phyloP scores from a whole-genome alignment of 2,113 vertebrate genomes.

The Cololabis saira region DNA sequence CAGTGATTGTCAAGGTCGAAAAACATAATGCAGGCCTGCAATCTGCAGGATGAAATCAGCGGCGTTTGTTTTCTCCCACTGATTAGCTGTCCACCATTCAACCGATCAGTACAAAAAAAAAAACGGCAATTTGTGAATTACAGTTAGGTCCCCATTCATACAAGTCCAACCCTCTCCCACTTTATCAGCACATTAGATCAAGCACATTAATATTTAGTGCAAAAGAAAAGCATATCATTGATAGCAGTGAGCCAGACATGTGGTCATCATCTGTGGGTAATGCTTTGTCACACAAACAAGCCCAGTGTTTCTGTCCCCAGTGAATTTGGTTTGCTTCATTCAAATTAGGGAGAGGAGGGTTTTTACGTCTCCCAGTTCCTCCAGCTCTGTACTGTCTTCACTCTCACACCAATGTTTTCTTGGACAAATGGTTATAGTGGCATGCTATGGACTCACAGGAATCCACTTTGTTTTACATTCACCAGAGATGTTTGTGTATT shows the following conservation, averaged over 20 bases:
- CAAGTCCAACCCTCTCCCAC: neutral
- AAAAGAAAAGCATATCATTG: neutral
- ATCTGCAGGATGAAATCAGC: constrained; percentile 10
- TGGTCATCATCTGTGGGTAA: constrained; percentile 43
- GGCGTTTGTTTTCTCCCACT: constrained; percentile 9
- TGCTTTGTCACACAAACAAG: constrained; percentile 41
- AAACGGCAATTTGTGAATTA: neutral
- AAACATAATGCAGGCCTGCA: constrained; percentile 2
- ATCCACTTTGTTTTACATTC: constrained; percentile 42
- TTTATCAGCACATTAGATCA: constrained; percentile 19
- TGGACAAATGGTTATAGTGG: neutral
- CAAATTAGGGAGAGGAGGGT: constrained; percentile 44
- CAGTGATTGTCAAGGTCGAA: constrained; percentile 8
- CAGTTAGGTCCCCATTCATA: neutral
- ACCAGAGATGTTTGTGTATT: too few species aligned
- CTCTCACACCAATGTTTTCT: constrained; percentile 35
- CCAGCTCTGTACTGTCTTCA: constrained; percentile 21
- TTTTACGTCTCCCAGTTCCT: constrained; percentile 24
- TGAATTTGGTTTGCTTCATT: constrained; percentile 47
- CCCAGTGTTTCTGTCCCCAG: constrained; percentile 25
- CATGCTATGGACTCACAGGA: constrained; percentile 32
- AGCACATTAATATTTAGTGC: neutral
- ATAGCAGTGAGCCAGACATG: constrained; percentile 26
- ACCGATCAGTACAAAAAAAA: too few species aligned
- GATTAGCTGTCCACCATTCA: neutral